Conservation (phyloP, 1,140 invertebrate genomes). For the Aphelinus atriplicis region DNA sequence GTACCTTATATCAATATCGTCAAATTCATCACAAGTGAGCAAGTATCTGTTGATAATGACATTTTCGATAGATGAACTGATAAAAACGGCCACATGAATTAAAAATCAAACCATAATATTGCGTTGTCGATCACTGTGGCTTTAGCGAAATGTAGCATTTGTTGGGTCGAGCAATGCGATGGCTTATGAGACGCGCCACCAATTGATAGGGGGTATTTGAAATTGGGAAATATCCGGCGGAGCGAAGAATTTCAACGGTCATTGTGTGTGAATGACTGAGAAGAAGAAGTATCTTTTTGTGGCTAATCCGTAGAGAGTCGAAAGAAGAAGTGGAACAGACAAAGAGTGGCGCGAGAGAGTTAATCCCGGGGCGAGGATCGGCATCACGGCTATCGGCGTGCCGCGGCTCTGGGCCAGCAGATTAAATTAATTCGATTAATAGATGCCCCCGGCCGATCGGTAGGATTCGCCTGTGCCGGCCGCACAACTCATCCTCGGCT, state of each 20-base stretch:
- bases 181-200: no score
- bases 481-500: background rate
- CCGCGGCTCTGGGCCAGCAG: slow-evolving; percentile 43
- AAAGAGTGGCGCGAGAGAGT: slow-evolving; percentile 41
- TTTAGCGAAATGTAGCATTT: no score
- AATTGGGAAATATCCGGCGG: background rate
- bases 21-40: no score
- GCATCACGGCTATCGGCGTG: slow-evolving; percentile 54
- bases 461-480: background rate
- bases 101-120: no score
- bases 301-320: slow-evolving; percentile 31
- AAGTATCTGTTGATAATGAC: no score
- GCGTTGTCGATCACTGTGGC: no score
- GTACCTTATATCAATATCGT: no score
- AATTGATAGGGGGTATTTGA: no score
- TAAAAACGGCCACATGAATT: no score
- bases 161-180: no score
- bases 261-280: background rate
- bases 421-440: slow-evolving; percentile 59
- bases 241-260: background rate
- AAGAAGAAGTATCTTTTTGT: background rate
- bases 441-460: slow-evolving; percentile 42
- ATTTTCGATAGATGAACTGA: no score
- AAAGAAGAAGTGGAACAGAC: slow-evolving; percentile 38
- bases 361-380: slow-evolving; percentile 53